Percentiles rank a stretch among this genome's conserved stretches.
These are phyloP conservation scores for Bujurquina vittata DNA, from an alignment of 2,113 vertebrate species.

Conservation along the genomic window DNA sequence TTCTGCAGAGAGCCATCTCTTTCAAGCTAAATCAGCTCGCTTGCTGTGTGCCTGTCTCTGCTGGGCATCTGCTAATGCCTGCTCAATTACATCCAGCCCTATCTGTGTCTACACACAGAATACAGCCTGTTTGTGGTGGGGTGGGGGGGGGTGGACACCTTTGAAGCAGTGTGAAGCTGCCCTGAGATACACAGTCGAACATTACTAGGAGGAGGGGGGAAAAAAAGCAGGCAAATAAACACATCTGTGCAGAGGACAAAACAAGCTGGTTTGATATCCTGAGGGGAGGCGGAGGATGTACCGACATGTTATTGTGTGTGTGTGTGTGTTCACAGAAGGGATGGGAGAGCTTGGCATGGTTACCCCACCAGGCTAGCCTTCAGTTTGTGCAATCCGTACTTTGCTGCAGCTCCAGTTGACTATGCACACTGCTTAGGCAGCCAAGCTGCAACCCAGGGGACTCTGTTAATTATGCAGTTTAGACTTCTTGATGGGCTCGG, in stretches of 20 bases:
- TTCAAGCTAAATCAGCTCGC: slow-evolving; percentile 43
- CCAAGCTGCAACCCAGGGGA: slow-evolving; percentile 15
- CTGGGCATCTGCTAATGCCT: slow-evolving; percentile 56
- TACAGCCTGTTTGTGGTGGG: background rate
- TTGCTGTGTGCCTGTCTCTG: slow-evolving; percentile 38
- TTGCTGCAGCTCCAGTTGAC: slow-evolving; percentile 42
- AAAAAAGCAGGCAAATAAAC: slow-evolving; percentile 20
- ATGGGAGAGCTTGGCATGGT: slow-evolving; percentile 20
- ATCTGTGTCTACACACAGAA: slow-evolving; percentile 18
- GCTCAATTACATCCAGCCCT: slow-evolving; percentile 53
- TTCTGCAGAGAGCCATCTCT: slow-evolving; percentile 40
- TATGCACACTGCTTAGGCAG: slow-evolving; percentile 21
- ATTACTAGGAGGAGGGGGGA: background rate
- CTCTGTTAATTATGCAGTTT: slow-evolving; percentile 60
- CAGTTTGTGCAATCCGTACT: slow-evolving; percentile 23
- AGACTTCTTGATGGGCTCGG: slow-evolving; percentile 28
- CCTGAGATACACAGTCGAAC: background rate
- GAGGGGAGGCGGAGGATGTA: background rate
- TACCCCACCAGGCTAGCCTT: slow-evolving; percentile 36
- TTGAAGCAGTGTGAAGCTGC: slow-evolving; percentile 44
- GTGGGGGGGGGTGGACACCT: background rate
- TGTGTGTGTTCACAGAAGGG: slow-evolving; percentile 16
- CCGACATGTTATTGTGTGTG: background rate
- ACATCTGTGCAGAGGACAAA: slow-evolving; percentile 38
- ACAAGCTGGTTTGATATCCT: slow-evolving; percentile 25